phyloP scores from a whole-genome alignment of 1,140 invertebrate species.

The Hylyphantes graminicola region DNA sequence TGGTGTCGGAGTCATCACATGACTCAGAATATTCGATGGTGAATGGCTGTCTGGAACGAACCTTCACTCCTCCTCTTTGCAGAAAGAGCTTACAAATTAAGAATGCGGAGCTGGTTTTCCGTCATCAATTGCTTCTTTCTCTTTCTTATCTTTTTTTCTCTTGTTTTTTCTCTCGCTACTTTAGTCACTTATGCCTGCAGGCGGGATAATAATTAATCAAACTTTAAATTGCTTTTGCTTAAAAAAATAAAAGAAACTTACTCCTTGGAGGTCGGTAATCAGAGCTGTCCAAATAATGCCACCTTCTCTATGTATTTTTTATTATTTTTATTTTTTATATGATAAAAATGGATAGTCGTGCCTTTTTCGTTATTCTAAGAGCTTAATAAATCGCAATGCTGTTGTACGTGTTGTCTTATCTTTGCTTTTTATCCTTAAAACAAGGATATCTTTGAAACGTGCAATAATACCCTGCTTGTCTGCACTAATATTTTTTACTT shows the following conservation, averaged over 20 bases:
- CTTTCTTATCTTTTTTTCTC: constrained; percentile 22
- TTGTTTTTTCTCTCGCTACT: constrained; percentile 28
- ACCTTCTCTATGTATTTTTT: constrained; percentile 44
- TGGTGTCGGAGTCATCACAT: constrained; percentile 31
- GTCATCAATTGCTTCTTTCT: constrained; percentile 27
- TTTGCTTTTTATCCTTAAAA: not conserved
- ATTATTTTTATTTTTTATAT: not conserved
- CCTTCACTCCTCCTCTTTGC: constrained; percentile 44
- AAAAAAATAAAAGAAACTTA: constrained; percentile 17
- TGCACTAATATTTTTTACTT: too few species aligned
- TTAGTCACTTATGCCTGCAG: constrained; percentile 5
- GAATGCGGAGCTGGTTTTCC: constrained; percentile 55
- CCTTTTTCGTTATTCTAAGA: not conserved
- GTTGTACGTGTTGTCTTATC: not conserved
- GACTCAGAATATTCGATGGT: constrained; percentile 34
- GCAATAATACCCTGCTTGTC: too few species aligned
- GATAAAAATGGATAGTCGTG: not conserved
- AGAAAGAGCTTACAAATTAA: constrained; percentile 23
- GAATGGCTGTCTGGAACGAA: constrained; percentile 2
- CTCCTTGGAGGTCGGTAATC: constrained; percentile 24
- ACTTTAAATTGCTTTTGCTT: constrained; percentile 7
- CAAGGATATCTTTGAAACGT: too few species aligned
- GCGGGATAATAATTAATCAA: constrained; percentile 43
- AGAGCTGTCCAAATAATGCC: constrained; percentile 41
- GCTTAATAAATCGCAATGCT: not conserved